These are phyloP conservation scores for Sinohyriopsis cumingii DNA, from an alignment of 2,888 invertebrate species.

Conservation along the genomic window DNA sequence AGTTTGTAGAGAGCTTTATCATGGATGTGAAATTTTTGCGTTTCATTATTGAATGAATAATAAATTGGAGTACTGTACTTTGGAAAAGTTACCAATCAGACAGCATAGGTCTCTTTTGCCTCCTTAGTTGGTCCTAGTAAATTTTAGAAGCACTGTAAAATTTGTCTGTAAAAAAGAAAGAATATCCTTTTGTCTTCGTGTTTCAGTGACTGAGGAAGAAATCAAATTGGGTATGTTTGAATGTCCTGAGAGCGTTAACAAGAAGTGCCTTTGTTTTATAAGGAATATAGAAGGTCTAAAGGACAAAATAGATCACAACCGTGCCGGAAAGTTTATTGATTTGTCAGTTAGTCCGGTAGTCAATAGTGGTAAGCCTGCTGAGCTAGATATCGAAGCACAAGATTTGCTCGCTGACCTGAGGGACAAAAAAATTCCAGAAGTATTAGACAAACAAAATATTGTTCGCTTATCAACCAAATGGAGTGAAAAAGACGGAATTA, in stretches of 20 bases:
- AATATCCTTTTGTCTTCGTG: not conserved
- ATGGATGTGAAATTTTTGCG: no score
- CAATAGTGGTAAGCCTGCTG: constrained; percentile 1
- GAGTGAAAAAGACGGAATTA: constrained; percentile 43
- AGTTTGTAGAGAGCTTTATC: no score
- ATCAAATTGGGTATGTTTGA: constrained; percentile 37
- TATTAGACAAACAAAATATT: constrained; percentile 32
- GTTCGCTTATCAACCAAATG: constrained; percentile 32
- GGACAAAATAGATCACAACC: constrained; percentile 27
- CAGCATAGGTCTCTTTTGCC: no score
- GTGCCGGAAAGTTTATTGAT: constrained; percentile 39
- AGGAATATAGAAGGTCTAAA: constrained; percentile 39
- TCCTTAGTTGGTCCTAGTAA: no score
- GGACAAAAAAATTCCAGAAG: constrained; percentile 25
- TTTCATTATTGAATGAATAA: no score
- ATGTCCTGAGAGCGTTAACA: constrained; percentile 24
- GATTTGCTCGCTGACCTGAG: constrained; percentile 33
- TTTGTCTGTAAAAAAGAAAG: no score
- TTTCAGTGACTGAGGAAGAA: constrained; percentile 48
- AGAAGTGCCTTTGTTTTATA: constrained; percentile 43
- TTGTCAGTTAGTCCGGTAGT: no score
- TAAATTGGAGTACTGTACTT: no score
- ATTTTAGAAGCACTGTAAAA: no score
- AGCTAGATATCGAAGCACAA: constrained; percentile 37
- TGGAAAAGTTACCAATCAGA: no score